phyloP scores from a whole-genome alignment of 2,888 invertebrate species.

The Hymenopus coronatus region DNA sequence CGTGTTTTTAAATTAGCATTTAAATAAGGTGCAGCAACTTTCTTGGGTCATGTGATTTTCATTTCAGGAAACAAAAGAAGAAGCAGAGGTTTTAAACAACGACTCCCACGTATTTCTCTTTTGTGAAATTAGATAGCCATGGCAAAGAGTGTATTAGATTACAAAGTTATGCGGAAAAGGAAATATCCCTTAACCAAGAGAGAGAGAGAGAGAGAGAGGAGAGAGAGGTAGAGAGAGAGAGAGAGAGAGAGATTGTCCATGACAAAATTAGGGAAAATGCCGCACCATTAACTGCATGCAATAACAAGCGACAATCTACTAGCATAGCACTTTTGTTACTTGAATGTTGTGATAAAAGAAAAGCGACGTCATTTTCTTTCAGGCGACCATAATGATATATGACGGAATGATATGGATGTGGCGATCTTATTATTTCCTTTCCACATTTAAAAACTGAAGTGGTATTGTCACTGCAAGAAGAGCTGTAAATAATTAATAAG shows the following conservation, averaged over 20 bases:
- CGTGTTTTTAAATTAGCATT: not conserved
- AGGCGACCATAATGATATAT: too few species aligned
- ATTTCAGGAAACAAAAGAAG: not conserved
- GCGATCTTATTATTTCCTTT: too few species aligned
- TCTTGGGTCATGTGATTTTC: not conserved
- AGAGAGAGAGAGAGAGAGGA: too few species aligned
- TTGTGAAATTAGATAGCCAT: not conserved
- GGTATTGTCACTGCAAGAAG: too few species aligned
- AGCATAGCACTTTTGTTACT: too few species aligned
- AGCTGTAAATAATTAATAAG: too few species aligned
- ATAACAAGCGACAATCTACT: too few species aligned
- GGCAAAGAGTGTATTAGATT: not conserved
- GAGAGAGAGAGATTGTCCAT: not conserved
- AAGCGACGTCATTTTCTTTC: too few species aligned
- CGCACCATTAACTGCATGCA: not conserved
- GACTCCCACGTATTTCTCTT: not conserved
- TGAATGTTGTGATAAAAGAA: too few species aligned
- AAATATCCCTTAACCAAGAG: not conserved
- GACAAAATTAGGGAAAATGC: not conserved
- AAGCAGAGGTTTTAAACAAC: not conserved
- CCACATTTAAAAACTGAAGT: too few species aligned
- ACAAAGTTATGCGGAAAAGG: not conserved
- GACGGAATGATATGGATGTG: too few species aligned
- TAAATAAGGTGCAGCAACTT: not conserved
- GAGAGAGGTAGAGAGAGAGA: too few species aligned